phyloP scores from a whole-genome alignment of 2,113 vertebrate species.

The Petroica traversi region DNA sequence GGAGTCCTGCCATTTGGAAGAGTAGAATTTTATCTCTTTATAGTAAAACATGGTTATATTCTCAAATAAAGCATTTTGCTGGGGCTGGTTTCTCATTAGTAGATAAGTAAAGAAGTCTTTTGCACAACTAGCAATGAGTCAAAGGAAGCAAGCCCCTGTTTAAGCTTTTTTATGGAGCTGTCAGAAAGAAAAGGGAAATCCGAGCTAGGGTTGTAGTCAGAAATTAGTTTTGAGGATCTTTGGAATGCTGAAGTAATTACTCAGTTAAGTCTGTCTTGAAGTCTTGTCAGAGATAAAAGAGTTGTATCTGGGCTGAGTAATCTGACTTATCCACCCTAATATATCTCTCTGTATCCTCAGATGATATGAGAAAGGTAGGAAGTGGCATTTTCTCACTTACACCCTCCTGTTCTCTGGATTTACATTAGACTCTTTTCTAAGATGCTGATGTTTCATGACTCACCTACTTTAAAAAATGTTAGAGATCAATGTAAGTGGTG shows the following conservation, averaged over 20 bases:
- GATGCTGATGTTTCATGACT: neutral
- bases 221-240: neutral
- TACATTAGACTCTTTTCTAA: neutral
- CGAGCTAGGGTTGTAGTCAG: neutral
- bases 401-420: neutral
- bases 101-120: neutral
- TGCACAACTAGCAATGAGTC: neutral
- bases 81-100: neutral
- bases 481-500: neutral
- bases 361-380: neutral
- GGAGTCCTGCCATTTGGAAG: neutral
- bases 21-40: neutral
- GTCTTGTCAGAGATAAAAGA: neutral
- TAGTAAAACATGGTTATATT: neutral
- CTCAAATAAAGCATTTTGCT: neutral
- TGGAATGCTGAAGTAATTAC: neutral
- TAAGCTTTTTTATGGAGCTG: neutral
- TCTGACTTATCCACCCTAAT: neutral
- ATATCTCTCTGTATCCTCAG: neutral
- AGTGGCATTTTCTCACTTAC: neutral
- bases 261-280: neutral
- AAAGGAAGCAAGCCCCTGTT: neutral
- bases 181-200: neutral
- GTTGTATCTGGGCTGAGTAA: neutral
- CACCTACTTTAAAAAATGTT: neutral